phyloP scores from a whole-genome alignment of 2,888 invertebrate genomes.

The Synanthedon formicaeformis region DNA sequence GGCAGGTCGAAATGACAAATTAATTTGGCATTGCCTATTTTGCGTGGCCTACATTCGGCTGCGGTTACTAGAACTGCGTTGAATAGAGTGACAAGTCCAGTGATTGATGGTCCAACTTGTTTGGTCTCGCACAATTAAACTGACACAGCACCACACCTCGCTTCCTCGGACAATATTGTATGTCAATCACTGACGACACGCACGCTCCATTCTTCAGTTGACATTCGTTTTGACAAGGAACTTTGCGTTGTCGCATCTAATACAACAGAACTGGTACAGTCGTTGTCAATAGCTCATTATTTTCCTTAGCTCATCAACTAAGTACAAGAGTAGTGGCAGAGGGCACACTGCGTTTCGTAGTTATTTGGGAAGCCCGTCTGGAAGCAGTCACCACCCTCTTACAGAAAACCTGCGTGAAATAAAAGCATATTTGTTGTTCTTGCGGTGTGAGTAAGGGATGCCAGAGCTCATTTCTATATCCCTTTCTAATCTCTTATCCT shows the following conservation, averaged over 20 bases:
- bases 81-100: slow-evolving; percentile 36
- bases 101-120: slow-evolving; percentile 50
- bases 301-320: too few relatives aligned
- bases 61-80: slow-evolving; percentile 35
- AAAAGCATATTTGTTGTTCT: too few relatives aligned
- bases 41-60: slow-evolving; percentile 38
- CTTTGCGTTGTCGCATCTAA: background rate
- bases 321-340: too few relatives aligned
- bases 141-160: slow-evolving; percentile 51
- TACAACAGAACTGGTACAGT: too few relatives aligned
- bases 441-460: too few relatives aligned
- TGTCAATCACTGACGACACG: slow-evolving; percentile 47
- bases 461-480: too few relatives aligned
- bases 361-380: too few relatives aligned
- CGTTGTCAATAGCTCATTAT: too few relatives aligned
- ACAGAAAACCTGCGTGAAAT: too few relatives aligned
- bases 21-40: slow-evolving; percentile 24
- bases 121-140: slow-evolving; percentile 50
- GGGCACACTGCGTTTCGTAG: too few relatives aligned
- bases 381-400: too few relatives aligned
- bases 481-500: too few relatives aligned
- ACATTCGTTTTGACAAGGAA: background rate
- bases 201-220: slow-evolving; percentile 13
- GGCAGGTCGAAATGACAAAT: slow-evolving; percentile 38
- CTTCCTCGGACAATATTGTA: slow-evolving; percentile 27